Evolutionary conservation across 2,113 vertebrate genomes (phyloP).

Genomic region (Ascaphus truei): DNA sequence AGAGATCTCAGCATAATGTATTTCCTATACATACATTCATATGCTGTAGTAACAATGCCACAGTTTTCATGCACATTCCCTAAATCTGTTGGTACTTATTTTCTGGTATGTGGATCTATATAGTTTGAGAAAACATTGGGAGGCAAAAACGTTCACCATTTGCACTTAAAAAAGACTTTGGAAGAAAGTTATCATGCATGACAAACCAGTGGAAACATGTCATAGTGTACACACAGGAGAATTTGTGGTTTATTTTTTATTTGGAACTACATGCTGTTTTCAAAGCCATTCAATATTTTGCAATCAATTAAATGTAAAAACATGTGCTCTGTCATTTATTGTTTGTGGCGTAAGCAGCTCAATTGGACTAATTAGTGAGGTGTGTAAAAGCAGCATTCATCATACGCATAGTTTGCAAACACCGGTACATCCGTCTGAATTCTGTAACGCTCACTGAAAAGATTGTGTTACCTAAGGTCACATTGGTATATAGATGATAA

Average conservation of each 20-base stretch:
- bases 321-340: slow-evolving; percentile 10
- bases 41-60: too few relatives aligned
- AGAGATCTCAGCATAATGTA: too few relatives aligned
- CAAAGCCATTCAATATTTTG: not conserved
- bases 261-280: slow-evolving; percentile 5
- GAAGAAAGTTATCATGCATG: slow-evolving; percentile 14
- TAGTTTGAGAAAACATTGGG: slow-evolving; percentile 8
- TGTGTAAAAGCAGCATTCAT: slow-evolving; percentile 5
- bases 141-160: slow-evolving; percentile 10
- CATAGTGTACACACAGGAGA: slow-evolving; percentile 1
- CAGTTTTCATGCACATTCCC: too few relatives aligned
- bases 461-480: not conserved
- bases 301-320: not conserved
- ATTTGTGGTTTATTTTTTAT: slow-evolving; percentile 28
- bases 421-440: not conserved
- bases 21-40: too few relatives aligned
- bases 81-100: slow-evolving; percentile 1
- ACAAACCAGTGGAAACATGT: slow-evolving; percentile 30
- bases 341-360: not conserved
- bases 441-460: not conserved
- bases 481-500: not conserved
- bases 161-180: not conserved
- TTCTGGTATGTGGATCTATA: not conserved
- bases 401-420: not conserved
- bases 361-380: slow-evolving; percentile 2